Conservation (phyloP, 2,797 vertebrate genomes). For the Zalophus californianus region DNA sequence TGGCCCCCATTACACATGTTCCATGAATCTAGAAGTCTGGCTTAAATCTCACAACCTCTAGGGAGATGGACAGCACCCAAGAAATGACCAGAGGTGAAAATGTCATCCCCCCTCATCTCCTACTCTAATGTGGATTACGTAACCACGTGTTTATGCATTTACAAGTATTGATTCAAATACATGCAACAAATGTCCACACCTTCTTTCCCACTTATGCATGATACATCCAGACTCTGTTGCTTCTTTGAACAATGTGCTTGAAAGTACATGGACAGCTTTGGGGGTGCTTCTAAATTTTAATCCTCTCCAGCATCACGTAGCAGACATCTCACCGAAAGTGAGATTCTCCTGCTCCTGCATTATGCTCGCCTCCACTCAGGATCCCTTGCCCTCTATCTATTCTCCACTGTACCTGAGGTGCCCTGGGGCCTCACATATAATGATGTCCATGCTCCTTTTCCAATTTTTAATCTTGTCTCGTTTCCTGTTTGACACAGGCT, state of each 20-base stretch:
- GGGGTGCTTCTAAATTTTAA: neutral
- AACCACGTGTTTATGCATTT: neutral
- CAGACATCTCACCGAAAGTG: fast-evolving
- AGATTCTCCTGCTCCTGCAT: fast-evolving
- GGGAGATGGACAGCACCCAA: neutral
- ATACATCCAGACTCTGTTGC: neutral
- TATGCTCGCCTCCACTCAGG: neutral
- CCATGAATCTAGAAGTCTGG: neutral
- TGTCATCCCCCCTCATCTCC: neutral
- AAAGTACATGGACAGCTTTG: neutral
- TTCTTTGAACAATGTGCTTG: neutral
- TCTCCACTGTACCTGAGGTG: neutral
- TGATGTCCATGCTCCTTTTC: neutral
- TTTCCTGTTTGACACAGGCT: neutral
- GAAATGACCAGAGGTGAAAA: neutral
- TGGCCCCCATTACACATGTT: neutral
- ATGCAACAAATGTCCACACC: neutral
- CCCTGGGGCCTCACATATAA: neutral
- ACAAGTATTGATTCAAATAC: neutral
- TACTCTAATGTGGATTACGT: neutral
- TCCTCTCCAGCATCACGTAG: fast-evolving
- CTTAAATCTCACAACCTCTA: neutral
- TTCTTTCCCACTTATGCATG: neutral
- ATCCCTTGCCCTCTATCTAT: fast-evolving
- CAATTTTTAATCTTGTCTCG: neutral